Evolutionary conservation across 2,113 vertebrate species (phyloP).

Genomic region (Fulica atra): DNA sequence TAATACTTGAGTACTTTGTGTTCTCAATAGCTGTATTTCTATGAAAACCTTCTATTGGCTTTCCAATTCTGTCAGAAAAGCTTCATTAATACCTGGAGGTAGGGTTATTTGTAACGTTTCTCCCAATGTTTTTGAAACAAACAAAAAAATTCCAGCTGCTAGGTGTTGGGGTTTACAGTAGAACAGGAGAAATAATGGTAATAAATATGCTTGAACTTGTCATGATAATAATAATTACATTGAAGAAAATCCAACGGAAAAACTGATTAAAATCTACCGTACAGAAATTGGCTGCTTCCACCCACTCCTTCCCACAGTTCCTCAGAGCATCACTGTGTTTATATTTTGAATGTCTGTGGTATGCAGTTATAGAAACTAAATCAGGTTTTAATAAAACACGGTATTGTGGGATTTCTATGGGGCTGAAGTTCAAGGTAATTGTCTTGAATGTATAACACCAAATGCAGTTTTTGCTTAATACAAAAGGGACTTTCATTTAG

Average conservation of each 20-base stretch:
- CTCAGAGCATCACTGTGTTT: background rate
- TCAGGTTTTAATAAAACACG: conserved; percentile 31
- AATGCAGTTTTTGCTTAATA: background rate
- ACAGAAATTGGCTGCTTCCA: background rate
- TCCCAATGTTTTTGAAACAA: background rate
- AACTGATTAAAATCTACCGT: background rate
- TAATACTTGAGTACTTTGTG: background rate
- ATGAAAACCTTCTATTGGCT: background rate
- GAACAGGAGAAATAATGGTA: background rate
- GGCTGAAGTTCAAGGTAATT: background rate
- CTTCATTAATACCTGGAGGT: background rate
- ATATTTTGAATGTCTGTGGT: background rate
- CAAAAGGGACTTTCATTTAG: background rate
- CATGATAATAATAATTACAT: background rate
- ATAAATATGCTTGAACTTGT: background rate
- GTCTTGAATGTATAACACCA: background rate
- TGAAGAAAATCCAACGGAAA: background rate
- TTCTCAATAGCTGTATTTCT: background rate
- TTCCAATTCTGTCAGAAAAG: background rate
- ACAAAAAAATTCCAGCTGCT: background rate
- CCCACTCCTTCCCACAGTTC: background rate
- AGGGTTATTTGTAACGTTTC: background rate
- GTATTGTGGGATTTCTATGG: background rate
- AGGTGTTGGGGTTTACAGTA: background rate
- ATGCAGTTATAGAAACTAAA: background rate